These are phyloP conservation scores for Coreius guichenoti DNA, from an alignment of 2,797 vertebrate species.

Conservation along the genomic window DNA sequence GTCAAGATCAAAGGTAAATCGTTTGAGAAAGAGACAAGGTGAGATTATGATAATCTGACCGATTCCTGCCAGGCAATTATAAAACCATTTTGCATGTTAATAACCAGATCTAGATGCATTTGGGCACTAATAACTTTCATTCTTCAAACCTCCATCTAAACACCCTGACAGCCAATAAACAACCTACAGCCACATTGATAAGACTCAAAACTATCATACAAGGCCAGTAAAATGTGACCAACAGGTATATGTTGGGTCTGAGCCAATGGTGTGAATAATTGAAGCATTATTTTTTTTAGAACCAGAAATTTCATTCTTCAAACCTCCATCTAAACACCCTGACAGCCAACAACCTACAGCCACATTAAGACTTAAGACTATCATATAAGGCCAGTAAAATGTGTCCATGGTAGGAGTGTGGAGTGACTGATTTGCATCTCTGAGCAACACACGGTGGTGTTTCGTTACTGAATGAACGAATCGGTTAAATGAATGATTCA, in stretches of 20 bases:
- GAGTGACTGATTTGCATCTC: too few relatives aligned
- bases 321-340: too few relatives aligned
- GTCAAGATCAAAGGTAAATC: conserved; percentile 34
- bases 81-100: background rate
- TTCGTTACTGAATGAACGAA: too few relatives aligned
- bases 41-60: background rate
- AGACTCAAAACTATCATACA: background rate
- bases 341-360: too few relatives aligned
- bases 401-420: too few relatives aligned
- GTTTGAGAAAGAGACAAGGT: conserved; percentile 32
- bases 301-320: too few relatives aligned
- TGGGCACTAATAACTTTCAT: conserved; percentile 22
- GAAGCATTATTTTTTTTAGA: too few relatives aligned
- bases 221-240: background rate
- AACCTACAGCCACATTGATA: background rate
- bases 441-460: too few relatives aligned
- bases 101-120: background rate
- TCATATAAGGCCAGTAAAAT: too few relatives aligned
- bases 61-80: background rate
- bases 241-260: conserved; percentile 28
- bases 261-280: too few relatives aligned
- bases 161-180: conserved; percentile 26
- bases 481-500: too few relatives aligned
- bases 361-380: too few relatives aligned
- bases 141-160: conserved; percentile 73